phyloP scores from a whole-genome alignment of 2,888 invertebrate species.

The Electrophaes corylata region DNA sequence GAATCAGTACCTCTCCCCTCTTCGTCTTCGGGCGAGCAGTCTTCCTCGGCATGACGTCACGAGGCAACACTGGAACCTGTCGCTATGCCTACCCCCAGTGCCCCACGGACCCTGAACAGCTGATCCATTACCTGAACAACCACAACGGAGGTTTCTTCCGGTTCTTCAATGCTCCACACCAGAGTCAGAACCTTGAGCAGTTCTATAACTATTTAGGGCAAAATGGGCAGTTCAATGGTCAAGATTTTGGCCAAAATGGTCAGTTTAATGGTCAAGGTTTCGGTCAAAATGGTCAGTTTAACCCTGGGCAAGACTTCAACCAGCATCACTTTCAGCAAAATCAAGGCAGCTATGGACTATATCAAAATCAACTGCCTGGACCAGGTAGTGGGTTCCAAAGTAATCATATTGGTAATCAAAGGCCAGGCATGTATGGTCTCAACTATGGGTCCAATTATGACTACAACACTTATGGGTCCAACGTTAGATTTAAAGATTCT shows the following conservation, averaged over 20 bases:
- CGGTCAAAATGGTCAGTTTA: constrained; percentile 24
- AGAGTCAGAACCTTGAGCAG: constrained; percentile 64
- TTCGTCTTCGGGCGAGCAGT: constrained; percentile 90
- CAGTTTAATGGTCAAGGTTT: constrained; percentile 20
- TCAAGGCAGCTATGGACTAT: constrained; percentile 35
- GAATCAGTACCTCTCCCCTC: constrained; percentile 85
- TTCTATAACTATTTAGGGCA: constrained; percentile 66
- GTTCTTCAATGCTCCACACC: constrained; percentile 84
- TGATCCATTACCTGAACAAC: constrained; percentile 92
- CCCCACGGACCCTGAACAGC: constrained; percentile 88
- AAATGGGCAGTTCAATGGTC: constrained; percentile 40
- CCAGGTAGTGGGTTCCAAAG: constrained; percentile 36
- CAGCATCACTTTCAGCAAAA: constrained; percentile 19
- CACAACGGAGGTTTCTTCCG: constrained; percentile 94
- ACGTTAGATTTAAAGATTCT: constrained; percentile 42
- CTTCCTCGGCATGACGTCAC: constrained; percentile 88
- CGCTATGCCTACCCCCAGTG: constrained; percentile 88
- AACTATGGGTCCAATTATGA: constrained; percentile 51
- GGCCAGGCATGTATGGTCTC: constrained; percentile 35
- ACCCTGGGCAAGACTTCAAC: constrained; percentile 19
- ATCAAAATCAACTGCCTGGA: constrained; percentile 20
- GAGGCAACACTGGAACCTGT: constrained; percentile 84
- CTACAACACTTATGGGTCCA: constrained; percentile 43
- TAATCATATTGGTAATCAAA: constrained; percentile 27
- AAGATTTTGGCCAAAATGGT: constrained; percentile 9